Percentiles rank a stretch among this genome's conserved stretches.
These are phyloP conservation scores for Brachionichthys hirsutus DNA, from an alignment of 2,113 vertebrate species.

Conservation along the genomic window DNA sequence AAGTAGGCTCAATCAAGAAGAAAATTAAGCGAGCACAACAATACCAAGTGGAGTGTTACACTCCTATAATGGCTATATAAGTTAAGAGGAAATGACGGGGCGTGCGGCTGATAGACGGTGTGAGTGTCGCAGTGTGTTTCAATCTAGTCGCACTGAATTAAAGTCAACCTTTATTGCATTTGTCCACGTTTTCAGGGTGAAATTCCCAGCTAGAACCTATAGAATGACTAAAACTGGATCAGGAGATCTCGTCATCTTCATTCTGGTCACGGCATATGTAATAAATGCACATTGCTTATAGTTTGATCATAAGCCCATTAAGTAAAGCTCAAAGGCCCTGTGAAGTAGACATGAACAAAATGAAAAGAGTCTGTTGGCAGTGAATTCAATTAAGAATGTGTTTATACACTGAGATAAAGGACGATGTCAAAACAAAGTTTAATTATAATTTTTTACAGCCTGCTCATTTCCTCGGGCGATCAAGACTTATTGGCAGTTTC, in stretches of 20 bases:
- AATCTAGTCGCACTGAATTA: constrained; percentile 32
- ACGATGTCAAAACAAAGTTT: background rate
- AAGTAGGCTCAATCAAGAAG: constrained; percentile 59
- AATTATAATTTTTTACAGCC: constrained; percentile 11
- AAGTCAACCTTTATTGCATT: constrained; percentile 25
- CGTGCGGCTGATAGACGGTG: constrained; percentile 44
- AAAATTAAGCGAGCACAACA: constrained; percentile 68
- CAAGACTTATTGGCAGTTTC: constrained; percentile 21
- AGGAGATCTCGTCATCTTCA: background rate
- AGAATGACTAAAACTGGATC: constrained; percentile 14
- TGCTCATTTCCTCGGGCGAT: constrained; percentile 33
- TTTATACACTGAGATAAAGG: constrained; percentile 9
- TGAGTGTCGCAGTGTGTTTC: constrained; percentile 20
- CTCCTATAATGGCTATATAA: constrained; percentile 53
- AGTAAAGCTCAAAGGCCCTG: constrained; percentile 4
- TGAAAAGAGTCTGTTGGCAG: background rate
- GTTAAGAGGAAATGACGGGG: constrained; percentile 47
- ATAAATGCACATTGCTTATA: background rate
- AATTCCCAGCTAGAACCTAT: background rate
- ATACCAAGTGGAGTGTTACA: constrained; percentile 64
- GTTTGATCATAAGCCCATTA: background rate
- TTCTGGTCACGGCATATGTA: background rate
- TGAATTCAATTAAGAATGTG: constrained; percentile 8
- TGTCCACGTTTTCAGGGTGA: constrained; percentile 14
- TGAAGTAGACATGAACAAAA: background rate